These are phyloP conservation scores for Crypturellus undulatus DNA, from an alignment of 2,113 vertebrate species.

Conservation along the genomic window DNA sequence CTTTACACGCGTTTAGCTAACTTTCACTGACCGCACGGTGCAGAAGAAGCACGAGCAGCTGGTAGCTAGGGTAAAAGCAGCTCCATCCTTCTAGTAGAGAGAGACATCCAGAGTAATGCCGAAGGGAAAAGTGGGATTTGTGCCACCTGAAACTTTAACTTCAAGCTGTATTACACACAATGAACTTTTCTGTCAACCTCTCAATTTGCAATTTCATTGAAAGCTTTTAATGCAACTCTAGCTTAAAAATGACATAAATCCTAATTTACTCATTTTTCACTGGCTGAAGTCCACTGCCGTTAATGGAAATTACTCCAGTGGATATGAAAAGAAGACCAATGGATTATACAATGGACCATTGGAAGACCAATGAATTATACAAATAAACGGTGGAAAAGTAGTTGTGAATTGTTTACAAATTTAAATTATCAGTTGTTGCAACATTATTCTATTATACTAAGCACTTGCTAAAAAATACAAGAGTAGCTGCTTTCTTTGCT, in stretches of 20 bases:
- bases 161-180: not conserved
- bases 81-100: not conserved
- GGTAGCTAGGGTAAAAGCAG: not conserved
- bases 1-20: not conserved
- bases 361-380: not conserved
- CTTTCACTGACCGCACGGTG: not conserved
- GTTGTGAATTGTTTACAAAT: not conserved
- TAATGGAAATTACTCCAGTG: not conserved
- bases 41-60: not conserved
- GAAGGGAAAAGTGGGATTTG: not conserved
- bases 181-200: not conserved
- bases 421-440: not conserved
- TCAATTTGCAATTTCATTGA: not conserved
- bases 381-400: not conserved
- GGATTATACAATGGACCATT: not conserved
- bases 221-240: not conserved
- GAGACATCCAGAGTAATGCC: fast-evolving
- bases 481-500: not conserved
- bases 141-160: not conserved
- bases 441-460: not conserved
- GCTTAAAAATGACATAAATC: not conserved
- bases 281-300: not conserved
- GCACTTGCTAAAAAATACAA: not conserved
- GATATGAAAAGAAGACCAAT: not conserved
- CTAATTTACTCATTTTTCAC: not conserved